These are phyloP conservation scores for Heteronetta atricapilla DNA, from an alignment of 2,113 vertebrate species.

Conservation along the genomic window DNA sequence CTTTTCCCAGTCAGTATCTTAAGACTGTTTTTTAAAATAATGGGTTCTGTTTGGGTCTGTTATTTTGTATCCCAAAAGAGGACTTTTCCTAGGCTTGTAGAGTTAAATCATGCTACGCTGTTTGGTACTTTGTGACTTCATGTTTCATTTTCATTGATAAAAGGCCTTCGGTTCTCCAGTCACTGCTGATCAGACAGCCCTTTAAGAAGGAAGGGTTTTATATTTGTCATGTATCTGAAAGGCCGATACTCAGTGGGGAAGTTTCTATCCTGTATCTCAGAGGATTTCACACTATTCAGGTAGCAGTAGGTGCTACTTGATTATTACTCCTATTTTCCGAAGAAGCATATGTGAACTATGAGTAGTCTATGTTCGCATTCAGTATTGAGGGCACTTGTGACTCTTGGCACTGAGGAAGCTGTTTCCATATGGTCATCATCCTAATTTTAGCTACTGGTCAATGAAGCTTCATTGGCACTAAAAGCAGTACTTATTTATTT, in stretches of 20 bases:
- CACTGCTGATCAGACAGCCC: not conserved
- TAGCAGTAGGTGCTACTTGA: not conserved
- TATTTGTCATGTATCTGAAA: not conserved
- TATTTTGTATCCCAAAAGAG: not conserved
- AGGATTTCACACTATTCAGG: not conserved
- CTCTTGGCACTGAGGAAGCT: not conserved
- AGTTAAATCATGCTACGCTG: not conserved
- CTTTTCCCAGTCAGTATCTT: not conserved
- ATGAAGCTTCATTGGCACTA: not conserved
- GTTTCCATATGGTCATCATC: not conserved
- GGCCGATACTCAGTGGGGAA: not conserved
- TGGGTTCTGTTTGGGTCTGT: not conserved
- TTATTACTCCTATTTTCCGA: not conserved
- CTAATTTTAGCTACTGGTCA: not conserved
- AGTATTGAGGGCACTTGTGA: not conserved
- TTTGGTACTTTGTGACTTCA: not conserved
- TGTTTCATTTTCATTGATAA: not conserved
- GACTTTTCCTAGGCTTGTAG: not conserved
- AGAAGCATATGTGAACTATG: not conserved
- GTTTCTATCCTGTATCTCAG: not conserved
- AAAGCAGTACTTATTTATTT: not conserved
- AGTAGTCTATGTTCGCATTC: not conserved
- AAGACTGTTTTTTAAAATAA: not conserved
- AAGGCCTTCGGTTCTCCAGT: not conserved
- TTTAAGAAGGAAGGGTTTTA: not conserved